Conservation (phyloP, 2,888 invertebrate species). For the Phragmatobia fuliginosa region DNA sequence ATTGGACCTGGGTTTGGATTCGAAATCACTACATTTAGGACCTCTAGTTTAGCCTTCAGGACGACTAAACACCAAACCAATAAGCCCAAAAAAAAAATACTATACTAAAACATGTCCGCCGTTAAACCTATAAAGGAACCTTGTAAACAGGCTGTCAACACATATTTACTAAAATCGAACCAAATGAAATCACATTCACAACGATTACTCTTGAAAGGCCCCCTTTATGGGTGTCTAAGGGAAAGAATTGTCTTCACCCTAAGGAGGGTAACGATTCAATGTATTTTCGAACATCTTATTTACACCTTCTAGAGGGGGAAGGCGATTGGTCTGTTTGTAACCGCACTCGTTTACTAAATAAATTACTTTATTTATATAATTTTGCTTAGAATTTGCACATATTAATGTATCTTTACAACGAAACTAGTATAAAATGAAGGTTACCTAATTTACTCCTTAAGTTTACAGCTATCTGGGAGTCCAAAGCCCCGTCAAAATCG, state of each 20-base stretch:
- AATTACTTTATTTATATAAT: background rate
- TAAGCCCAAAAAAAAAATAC: too few species aligned
- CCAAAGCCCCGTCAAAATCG: too few species aligned
- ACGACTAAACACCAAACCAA: too few species aligned
- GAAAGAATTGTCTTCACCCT: constrained; percentile 43
- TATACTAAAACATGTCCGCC: background rate
- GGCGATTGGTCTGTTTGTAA: constrained; percentile 31
- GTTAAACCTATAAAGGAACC: background rate
- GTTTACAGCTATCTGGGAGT: too few species aligned
- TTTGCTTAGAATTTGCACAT: too few species aligned
- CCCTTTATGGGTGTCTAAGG: constrained; percentile 24
- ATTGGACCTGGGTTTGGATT: too few species aligned
- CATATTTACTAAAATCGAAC: constrained; percentile 7
- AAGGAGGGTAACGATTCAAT: constrained; percentile 64
- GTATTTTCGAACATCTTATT: constrained; percentile 56
- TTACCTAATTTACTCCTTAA: too few species aligned
- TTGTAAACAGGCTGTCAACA: constrained; percentile 12
- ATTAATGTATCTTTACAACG: too few species aligned
- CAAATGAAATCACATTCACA: constrained; percentile 13
- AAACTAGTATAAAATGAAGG: too few species aligned
- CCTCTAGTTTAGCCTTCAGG: too few species aligned
- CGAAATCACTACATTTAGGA: too few species aligned
- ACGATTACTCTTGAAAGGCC: constrained; percentile 22
- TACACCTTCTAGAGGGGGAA: constrained; percentile 34
- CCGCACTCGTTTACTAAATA: constrained; percentile 42